Base-by-base conservation (phyloP, 2,888 invertebrate species). In the Phasia obesa region DNA sequence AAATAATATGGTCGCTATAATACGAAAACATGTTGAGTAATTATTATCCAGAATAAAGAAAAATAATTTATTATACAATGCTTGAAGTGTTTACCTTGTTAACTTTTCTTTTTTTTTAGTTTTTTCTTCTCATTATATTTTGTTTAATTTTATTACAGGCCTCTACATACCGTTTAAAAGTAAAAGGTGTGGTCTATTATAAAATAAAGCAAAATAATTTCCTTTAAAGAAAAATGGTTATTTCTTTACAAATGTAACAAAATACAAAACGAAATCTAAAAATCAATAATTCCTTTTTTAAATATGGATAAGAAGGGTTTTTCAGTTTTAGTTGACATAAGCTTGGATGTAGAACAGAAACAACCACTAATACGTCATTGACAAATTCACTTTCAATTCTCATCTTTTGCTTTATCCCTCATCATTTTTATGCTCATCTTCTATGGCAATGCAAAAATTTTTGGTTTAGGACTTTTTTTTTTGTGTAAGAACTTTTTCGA, bases 101-200 rank as follows among this genome's bases (percentile, higher is more conserved):
- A 65, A 2, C 15, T 19, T 42, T 25, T 19, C 44, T n/a, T 17
- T 23, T 42, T 19, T 42, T 5, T 19, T 42, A 17, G 13, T 31
- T n/a, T 17, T 23, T 42, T 19, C 27, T 5, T 19, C 19, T 42
- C n/a, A 42, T 42, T 17, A 55, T 44, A 67, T 42, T 53, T 51
- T 38, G 53, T 19, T 27, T 25, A 13, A 53, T 42, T 42, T 55
- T 27, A 42, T 42, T 69, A 21, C 15, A 69, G 25, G 38, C 25
- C 53, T 38, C 53, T 38, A 25, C 53, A 38, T 17, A 55, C 9
- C 11, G 11, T 44, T 69, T 55, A 31, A 42, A 3, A 19, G 27
- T 44, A 21, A 47, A 47, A 70, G 57, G 70, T 67, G 67, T 67
- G 67, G 38, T n/a, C 38, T 15, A 15, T 42, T 42, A 2, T 42